Conservation (phyloP, 1,140 invertebrate genomes). For the Camponotus floridanus region DNA sequence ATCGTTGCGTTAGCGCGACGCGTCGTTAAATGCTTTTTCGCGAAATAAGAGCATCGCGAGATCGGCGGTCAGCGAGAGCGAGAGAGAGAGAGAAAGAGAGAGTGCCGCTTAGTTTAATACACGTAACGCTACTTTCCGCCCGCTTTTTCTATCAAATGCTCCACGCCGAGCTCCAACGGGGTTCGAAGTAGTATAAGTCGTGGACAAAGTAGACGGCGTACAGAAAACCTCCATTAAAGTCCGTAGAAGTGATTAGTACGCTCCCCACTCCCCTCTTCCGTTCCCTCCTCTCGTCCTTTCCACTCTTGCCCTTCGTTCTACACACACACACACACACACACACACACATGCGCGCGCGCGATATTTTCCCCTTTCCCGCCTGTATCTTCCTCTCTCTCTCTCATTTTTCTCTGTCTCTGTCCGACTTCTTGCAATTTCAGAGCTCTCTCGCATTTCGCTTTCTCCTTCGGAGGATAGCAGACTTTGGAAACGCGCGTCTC, state of each 20-base stretch:
- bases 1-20: constrained; percentile 71
- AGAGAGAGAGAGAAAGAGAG: not conserved
- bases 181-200: constrained; percentile 84
- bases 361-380: constrained; percentile 23
- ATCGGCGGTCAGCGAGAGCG: constrained; percentile 48
- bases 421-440: constrained; percentile 36
- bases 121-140: constrained; percentile 83
- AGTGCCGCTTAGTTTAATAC: constrained; percentile 83
- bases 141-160: constrained; percentile 83
- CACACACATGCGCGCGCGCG: not conserved
- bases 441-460: constrained; percentile 48
- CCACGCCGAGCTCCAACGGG: constrained; percentile 74
- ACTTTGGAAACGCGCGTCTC: constrained; percentile 19
- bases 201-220: constrained; percentile 86
- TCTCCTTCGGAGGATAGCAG: constrained; percentile 33
- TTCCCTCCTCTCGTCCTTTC: constrained; percentile 24
- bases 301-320: constrained; percentile 54
- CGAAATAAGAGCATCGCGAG: constrained; percentile 61
- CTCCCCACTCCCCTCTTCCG: constrained; percentile 68
- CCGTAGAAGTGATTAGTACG: constrained; percentile 86
- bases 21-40: constrained; percentile 66
- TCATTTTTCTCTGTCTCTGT: constrained; percentile 3
- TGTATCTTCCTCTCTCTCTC: constrained; percentile 1
- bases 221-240: constrained; percentile 87
- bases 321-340: not conserved